Conservation (phyloP, 2,113 vertebrate species). For the Gasterosteus aculeatus region DNA sequence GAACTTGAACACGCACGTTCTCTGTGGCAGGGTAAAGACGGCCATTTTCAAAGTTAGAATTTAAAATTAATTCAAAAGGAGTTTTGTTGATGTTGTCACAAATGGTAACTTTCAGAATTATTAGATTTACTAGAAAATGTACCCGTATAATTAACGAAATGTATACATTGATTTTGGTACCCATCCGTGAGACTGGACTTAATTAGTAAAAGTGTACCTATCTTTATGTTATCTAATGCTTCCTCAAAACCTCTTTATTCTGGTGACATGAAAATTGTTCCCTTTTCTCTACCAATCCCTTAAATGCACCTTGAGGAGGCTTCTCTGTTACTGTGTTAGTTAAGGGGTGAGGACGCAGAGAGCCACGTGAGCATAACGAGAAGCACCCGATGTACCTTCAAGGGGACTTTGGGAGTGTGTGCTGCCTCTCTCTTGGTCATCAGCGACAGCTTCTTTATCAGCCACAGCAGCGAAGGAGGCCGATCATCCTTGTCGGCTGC, state of each 20-base stretch:
- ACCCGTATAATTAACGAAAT: not conserved
- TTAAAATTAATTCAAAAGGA: not conserved
- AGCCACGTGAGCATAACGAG: not conserved
- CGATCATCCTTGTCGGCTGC: constrained; percentile 71
- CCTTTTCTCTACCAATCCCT: not conserved
- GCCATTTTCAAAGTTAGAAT: not conserved
- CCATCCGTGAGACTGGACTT: not conserved
- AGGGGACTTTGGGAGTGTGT: constrained; percentile 85
- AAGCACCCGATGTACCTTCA: constrained; percentile 83
- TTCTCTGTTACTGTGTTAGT: not conserved
- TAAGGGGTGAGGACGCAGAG: not conserved
- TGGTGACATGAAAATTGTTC: not conserved
- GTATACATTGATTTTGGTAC: not conserved
- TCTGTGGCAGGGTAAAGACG: constrained; percentile 80
- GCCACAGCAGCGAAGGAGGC: constrained; percentile 87
- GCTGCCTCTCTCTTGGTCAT: constrained; percentile 92
- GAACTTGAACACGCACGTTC: constrained; percentile 96
- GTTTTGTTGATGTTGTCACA: not conserved
- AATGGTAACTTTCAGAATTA: not conserved
- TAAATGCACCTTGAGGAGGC: not conserved
- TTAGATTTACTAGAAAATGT: not conserved
- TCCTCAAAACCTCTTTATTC: not conserved
- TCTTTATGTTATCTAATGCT: not conserved
- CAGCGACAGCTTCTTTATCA: constrained; percentile 89
- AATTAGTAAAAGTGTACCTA: not conserved